Evolutionary conservation across 2,113 vertebrate genomes (phyloP).

Genomic region (Phylloscopus trochilus): DNA sequence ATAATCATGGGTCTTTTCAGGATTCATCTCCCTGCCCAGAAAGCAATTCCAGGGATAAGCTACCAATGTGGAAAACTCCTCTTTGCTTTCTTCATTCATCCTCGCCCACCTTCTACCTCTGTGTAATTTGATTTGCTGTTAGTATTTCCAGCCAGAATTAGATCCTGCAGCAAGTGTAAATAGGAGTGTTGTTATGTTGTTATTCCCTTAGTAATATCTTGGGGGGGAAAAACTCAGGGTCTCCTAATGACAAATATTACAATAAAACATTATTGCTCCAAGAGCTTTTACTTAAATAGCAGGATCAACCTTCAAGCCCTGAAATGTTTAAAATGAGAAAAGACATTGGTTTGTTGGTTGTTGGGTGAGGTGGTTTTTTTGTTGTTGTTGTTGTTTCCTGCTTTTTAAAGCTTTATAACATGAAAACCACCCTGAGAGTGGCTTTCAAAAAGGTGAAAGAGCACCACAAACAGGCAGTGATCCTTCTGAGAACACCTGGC

Average conservation of each 20-base stretch:
- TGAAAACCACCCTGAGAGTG: neutral
- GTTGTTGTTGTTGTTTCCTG: neutral
- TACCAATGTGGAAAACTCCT: neutral
- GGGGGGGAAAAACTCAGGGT: neutral
- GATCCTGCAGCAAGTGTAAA: neutral
- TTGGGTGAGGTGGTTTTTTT: rapidly evolving
- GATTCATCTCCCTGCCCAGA: neutral
- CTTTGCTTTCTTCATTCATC: neutral
- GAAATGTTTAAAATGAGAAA: neutral
- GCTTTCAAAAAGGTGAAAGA: neutral
- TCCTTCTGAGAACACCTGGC: neutral
- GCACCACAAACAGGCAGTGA: neutral
- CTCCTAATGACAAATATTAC: neutral
- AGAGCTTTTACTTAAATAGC: neutral
- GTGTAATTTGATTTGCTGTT: neutral
- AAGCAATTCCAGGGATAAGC: neutral
- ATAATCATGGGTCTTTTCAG: neutral
- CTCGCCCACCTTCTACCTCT: neutral
- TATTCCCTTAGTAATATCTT: neutral
- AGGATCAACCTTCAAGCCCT: neutral
- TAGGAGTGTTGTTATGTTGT: neutral
- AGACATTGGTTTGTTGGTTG: rapidly evolving
- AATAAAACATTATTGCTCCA: neutral
- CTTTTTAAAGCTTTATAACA: neutral
- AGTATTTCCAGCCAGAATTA: neutral